Base-by-base conservation (phyloP, 2,888 invertebrate genomes). In the Rhingia rostrata region DNA sequence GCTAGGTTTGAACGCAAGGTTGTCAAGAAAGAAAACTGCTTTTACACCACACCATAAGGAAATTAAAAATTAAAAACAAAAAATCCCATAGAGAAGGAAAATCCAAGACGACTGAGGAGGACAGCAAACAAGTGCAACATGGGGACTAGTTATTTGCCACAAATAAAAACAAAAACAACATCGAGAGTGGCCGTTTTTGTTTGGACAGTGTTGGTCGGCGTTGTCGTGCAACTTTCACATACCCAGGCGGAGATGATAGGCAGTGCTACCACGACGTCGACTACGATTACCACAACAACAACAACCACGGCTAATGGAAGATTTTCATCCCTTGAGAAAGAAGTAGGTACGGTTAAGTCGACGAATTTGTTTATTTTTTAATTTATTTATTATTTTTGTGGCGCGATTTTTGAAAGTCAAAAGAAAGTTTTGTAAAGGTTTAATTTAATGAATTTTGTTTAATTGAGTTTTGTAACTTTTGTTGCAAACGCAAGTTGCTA, bases 301-400 rank as follows among this genome's bases (percentile, higher is more conserved):
- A 70, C 81, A 66, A 82, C 83, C 69, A 30, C 10, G 37, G 35
- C 56, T 83, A 88, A 87, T 87, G 86, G 87, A 86, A 87, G 87
- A 86, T 88, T 90, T 87, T 86, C 89, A 86, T 87, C 88, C 75
- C 87, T 90, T 88, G 89, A 91, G 87, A 90, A 90, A 90, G 90
- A 90, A 90, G 90, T 90, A 90, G 91, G 90, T 90, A 90, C 88
- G 90, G 88, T 86, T 86, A 41, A 63, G 45, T 80, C 83, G 43
- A 60, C 51, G 41, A 47, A 63, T 53, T 49, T 58, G 58, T 64
- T 74, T 37, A 32, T 53, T 45, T 7, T 49, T 32, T 39, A 12
- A 37, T n/a, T 33, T 64, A 41, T 56, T 45, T 56, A 5, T n/a
- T 58, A 47, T 6, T 61, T 12, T 45, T n/a, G 12, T 0, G 10